Conservation (phyloP, 1,140 invertebrate genomes). For the Drosophila ambigua region DNA sequence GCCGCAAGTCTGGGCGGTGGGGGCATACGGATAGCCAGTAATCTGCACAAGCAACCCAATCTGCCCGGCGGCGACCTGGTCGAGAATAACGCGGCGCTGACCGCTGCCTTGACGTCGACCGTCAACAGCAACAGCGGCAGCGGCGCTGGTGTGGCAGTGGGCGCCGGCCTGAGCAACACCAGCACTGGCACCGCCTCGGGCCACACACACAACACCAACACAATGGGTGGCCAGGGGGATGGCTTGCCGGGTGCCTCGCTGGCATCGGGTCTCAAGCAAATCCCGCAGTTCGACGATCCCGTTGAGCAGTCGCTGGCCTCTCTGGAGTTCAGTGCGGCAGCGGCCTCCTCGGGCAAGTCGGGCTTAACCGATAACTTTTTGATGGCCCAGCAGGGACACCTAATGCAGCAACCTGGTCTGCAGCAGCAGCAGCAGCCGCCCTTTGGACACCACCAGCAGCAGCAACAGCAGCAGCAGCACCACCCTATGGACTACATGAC, state of each 20-base stretch:
- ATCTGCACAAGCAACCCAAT: constrained; percentile 74
- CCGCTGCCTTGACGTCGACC: constrained; percentile 50
- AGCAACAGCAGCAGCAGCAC: constrained; percentile 69
- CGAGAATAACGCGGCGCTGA: constrained; percentile 65
- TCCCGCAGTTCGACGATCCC: constrained; percentile 85
- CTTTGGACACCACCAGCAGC: constrained; percentile 41
- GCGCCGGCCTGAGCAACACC: not conserved
- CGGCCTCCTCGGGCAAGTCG: constrained; percentile 63
- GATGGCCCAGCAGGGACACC: constrained; percentile 66
- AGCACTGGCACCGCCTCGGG: constrained; percentile 4
- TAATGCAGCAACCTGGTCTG: constrained; percentile 49
- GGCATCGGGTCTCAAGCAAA: constrained; percentile 74
- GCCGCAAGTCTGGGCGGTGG: constrained; percentile 38
- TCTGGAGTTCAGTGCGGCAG: constrained; percentile 85
- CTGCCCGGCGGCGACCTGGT: constrained; percentile 45
- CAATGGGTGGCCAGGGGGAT: constrained; percentile 69
- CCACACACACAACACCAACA: constrained; percentile 26
- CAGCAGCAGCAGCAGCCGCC: constrained; percentile 55
- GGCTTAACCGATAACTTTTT: constrained; percentile 70
- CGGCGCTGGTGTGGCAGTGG: too few species aligned
- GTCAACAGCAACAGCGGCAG: constrained; percentile 22
- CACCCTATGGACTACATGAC: constrained; percentile 73
- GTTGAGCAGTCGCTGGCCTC: constrained; percentile 88
- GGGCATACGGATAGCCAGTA: constrained; percentile 80
- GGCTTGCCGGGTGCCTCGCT: constrained; percentile 73